Evolutionary conservation across 2,113 vertebrate species (phyloP), one percentile per base, ranked within the genome.

Genomic region (Lathamus discolor): DNA sequence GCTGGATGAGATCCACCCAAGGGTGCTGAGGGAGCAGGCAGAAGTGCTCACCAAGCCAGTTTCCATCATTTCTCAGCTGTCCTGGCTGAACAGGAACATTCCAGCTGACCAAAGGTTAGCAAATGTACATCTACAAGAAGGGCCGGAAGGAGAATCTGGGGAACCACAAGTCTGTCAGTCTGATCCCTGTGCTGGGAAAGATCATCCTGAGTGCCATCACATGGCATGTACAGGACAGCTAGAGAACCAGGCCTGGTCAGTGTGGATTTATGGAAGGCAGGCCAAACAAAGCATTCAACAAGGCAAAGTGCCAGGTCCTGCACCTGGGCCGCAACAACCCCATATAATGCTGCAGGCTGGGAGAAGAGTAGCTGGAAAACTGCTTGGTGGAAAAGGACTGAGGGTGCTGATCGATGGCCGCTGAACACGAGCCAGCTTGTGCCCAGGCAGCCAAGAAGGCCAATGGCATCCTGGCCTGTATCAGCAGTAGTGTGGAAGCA

Each of bases 361-460:
- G 15, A 13, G 8, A 19, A 44, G 52, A 51, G 24, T 19, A 20
- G 7, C 24, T 79, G 28, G 7, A 43, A 52, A 54, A 16, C 6
- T 48, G 13, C 6, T 2, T 0, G 1, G 12, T 0, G 0, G 16
- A 29, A 69, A 46, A 76, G 11, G 27, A 59, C 17, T 17, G 33
- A 10, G 7, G 11, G 3, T 61, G 19, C 17, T 61, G 2, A 13
- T 6, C 7, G 6, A 10, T 17, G 22, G 22, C 31, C 11, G 8
- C 5, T 43, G 49, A 49, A 57, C 31, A 12, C 4, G 22, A 51
- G 6, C 41, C 61, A 22, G 28, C 2, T 0, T 18, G 33, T 48
- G 39, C 6, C 6, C 39, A 29, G 23, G 13, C 37, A 11, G 9
- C 33, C 28, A 39, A 68, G 28, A 28, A 15, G 4, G 24, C 7